A percentile compares a stretch with the other conserved stretches of the same genome.
Conservation (phyloP, 2,888 invertebrate genomes). For the Xylocampa areola region DNA sequence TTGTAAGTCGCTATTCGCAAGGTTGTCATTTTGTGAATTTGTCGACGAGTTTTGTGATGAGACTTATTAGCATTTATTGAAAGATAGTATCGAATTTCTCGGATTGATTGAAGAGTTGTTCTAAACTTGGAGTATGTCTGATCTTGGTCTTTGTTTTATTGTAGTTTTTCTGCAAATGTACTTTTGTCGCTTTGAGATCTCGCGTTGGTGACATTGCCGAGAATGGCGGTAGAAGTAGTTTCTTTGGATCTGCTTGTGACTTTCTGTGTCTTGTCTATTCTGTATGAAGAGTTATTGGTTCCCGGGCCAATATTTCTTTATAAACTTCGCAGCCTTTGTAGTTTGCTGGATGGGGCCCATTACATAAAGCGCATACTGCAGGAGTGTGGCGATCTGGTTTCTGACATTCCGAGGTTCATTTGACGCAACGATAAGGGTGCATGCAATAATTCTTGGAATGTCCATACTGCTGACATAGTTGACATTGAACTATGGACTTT, state of each 20-base stretch:
- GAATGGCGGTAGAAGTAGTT: too few relatives aligned
- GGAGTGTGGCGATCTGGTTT: conserved; percentile 13
- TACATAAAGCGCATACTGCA: conserved; percentile 6
- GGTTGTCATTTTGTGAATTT: conserved; percentile 2
- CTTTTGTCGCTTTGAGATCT: too few relatives aligned
- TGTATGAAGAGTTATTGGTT: neutral
- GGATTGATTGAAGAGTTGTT: neutral
- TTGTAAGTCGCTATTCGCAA: conserved; percentile 24
- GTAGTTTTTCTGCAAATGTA: too few relatives aligned
- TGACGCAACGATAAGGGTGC: conserved; percentile 13
- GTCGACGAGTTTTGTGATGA: conserved; percentile 19
- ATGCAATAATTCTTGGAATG: conserved; percentile 16
- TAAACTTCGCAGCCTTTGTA: too few relatives aligned
- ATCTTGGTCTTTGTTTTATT: too few relatives aligned
- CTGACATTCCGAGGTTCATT: conserved; percentile 7
- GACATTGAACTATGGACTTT: neutral
- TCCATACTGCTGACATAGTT: conserved; percentile 15
- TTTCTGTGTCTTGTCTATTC: neutral
- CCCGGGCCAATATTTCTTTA: conserved; percentile 8
- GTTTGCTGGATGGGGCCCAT: conserved; percentile 23
- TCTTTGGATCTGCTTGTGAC: neutral
- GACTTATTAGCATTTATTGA: conserved; percentile 32
- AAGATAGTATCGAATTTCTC: conserved; percentile 16
- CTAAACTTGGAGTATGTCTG: too few relatives aligned
- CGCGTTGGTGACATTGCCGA: too few relatives aligned